Evolutionary conservation across 2,888 invertebrate species (phyloP).

Genomic region (Calliphora vomitoria): DNA sequence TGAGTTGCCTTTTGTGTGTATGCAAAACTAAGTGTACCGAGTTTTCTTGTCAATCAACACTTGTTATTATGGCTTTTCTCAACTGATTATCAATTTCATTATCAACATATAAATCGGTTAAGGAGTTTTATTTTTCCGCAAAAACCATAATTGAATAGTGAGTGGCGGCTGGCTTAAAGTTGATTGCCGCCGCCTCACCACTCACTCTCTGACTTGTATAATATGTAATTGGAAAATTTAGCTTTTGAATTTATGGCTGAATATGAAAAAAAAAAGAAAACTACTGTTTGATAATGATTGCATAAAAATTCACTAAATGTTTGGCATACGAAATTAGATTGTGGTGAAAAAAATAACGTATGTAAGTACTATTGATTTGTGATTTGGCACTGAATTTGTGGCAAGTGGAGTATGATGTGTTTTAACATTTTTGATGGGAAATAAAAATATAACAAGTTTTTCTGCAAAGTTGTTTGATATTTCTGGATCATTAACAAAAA

Average conservation of each 20-base stretch:
- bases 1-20: slow-evolving; percentile 8
- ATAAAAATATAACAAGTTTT: slow-evolving; percentile 22
- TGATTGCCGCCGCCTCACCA: neutral
- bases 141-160: slow-evolving; percentile 56
- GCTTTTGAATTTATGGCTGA: slow-evolving; percentile 31
- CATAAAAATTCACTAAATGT: slow-evolving; percentile 48
- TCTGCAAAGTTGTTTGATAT: neutral
- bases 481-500: neutral
- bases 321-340: slow-evolving; percentile 19
- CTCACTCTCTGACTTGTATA: neutral
- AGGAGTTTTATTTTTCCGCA: slow-evolving; percentile 55
- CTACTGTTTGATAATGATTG: slow-evolving; percentile 61
- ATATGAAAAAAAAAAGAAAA: slow-evolving; percentile 40
- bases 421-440: slow-evolving; percentile 14
- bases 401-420: neutral
- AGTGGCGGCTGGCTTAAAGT: slow-evolving; percentile 42
- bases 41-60: slow-evolving; percentile 80
- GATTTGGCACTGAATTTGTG: slow-evolving; percentile 41
- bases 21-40: slow-evolving; percentile 44
- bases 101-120: slow-evolving; percentile 71
- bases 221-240: slow-evolving; percentile 55
- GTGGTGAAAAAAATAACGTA: neutral
- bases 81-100: slow-evolving; percentile 78
- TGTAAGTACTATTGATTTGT: slow-evolving; percentile 23
- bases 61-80: slow-evolving; percentile 69